Evolutionary conservation across 2,888 invertebrate species (phyloP), one percentile per base, ranked within the genome.

Genomic region (Allygus modestus): DNA sequence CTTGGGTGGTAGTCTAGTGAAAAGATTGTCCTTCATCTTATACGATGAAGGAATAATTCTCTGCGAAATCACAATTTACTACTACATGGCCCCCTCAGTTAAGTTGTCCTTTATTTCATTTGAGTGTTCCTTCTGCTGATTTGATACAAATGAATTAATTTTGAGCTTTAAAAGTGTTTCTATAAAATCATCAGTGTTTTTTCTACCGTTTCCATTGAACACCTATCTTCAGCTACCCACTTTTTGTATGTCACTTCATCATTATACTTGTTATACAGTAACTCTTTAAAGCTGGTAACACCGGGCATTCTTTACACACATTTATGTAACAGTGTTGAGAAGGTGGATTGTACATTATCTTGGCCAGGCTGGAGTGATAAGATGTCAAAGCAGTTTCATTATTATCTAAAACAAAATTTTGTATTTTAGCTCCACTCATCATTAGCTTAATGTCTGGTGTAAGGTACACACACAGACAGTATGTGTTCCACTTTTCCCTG

Each of bases 371-470:
- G 20, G 61, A 61, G 61, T 61, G 23, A 20, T 61, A 61, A 15
- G 46, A 46, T 46, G 4, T 46, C 46, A 46, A 46, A 46, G 46
- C 12, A 17, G 17, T 15, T 11, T 46, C 46, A 15, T 61, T 20
- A 46, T 61, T 17, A 26, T 23, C 61, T 2, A 61, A 61, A 17
- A 61, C 26, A 61, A 61, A 61, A 61, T 61, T 23, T 15, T 41
- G 31, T 1, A 41, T 37, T 41, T 23, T 54, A 7, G 54, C 54
- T 54, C 54, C 54, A 43, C 15, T 28, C n/a, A 79, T 51, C 77
- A 77, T 83, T 23, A 85, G 31, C 65, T 85, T 83, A 15, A 85
- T 31, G 26, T 83, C 83, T 85, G 85, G 65, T 85, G 83, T 17
- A 37, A 41, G 4, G 11, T 28, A 54, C 77, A 85, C 26, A 85